Evolutionary conservation across 2,113 vertebrate species (phyloP).

Genomic region (Lagopus leucura): DNA sequence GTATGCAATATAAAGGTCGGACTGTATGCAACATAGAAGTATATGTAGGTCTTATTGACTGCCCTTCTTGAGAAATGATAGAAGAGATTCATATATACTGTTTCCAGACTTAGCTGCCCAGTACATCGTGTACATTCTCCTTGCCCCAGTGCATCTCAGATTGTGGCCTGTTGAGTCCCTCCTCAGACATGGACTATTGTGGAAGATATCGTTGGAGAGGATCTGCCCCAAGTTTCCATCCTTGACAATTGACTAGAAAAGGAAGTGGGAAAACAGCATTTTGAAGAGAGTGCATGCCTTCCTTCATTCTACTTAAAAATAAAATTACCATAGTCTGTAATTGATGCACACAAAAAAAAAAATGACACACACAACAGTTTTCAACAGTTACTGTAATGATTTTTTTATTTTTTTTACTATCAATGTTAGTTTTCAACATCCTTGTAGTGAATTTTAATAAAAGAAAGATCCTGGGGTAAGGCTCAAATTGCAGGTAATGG

Average conservation of each 20-base stretch:
- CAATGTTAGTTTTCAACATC: neutral
- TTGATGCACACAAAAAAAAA: neutral
- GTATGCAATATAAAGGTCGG: neutral
- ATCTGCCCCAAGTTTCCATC: neutral
- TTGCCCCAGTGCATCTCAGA: fast-evolving
- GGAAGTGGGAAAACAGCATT: neutral
- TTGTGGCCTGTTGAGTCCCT: neutral
- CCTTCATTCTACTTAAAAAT: neutral
- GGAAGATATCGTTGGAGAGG: neutral
- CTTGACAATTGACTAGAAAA: neutral
- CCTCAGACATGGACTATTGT: neutral
- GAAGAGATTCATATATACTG: neutral
- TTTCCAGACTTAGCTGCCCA: neutral
- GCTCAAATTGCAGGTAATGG: neutral
- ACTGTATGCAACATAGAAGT: neutral
- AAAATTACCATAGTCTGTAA: neutral
- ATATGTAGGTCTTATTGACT: neutral
- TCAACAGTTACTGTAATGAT: neutral
- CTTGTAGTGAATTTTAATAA: neutral
- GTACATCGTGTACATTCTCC: neutral
- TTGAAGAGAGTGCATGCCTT: neutral
- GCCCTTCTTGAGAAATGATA: neutral
- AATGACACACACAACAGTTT: neutral
- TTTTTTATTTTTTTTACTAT: neutral
- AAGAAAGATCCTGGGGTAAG: neutral